Percentiles rank a stretch among this genome's conserved stretches.
phyloP scores from a whole-genome alignment of 2,113 vertebrate genomes.

The Andinoacara biseriatus region DNA sequence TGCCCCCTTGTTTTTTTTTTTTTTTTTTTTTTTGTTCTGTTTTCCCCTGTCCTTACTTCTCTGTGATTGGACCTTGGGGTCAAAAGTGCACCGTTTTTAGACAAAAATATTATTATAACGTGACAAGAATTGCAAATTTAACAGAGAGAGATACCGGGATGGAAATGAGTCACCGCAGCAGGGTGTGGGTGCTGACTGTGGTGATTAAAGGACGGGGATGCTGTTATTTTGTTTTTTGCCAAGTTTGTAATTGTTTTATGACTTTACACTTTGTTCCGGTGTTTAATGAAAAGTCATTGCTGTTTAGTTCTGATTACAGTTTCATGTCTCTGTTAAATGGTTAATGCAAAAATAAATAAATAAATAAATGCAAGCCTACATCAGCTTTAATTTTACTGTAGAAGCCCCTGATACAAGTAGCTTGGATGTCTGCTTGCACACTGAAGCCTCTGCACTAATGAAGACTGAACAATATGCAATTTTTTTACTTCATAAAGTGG shows the following conservation, averaged over 20 bases:
- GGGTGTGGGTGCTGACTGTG: conserved; percentile 34
- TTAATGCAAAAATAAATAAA: background rate
- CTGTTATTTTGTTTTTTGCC: background rate
- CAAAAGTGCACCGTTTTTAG: background rate
- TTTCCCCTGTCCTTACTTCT: background rate
- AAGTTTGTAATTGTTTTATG: conserved; percentile 4
- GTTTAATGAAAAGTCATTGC: background rate
- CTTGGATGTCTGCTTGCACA: background rate
- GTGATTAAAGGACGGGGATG: conserved; percentile 11
- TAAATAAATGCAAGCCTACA: background rate
- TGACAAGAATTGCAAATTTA: background rate
- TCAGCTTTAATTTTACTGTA: background rate
- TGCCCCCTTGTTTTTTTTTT: too few species aligned
- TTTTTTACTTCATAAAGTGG: background rate
- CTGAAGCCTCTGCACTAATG: background rate
- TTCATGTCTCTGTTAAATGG: background rate
- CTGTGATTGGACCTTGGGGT: background rate
- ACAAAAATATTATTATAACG: background rate
- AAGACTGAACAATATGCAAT: background rate
- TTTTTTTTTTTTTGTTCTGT: background rate
- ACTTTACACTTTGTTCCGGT: background rate
- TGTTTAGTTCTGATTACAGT: background rate
- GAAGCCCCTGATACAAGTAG: background rate
- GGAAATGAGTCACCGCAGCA: conserved; percentile 69
- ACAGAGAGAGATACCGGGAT: background rate